Conservation (phyloP, 2,113 vertebrate species). For the Pholis gunnellus region DNA sequence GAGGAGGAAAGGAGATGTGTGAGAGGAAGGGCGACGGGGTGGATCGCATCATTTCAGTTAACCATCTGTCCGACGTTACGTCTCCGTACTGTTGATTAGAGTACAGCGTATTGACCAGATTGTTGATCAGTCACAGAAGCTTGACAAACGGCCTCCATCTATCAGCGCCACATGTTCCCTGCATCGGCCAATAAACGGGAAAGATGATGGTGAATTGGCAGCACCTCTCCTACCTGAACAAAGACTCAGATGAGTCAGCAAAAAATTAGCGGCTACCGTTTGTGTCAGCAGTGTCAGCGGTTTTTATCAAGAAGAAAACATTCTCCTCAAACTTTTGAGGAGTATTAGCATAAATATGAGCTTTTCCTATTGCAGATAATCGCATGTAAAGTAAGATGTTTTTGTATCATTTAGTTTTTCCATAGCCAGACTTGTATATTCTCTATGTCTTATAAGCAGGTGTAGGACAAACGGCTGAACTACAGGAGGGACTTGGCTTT, state of each 20-base stretch:
- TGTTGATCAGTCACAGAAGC: slow-evolving; percentile 40
- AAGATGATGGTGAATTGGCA: slow-evolving; percentile 14
- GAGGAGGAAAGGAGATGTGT: background rate
- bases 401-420: background rate
- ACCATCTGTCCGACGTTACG: slow-evolving; percentile 26
- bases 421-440: background rate
- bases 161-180: slow-evolving; percentile 16
- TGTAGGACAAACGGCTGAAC: background rate
- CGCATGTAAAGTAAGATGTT: background rate
- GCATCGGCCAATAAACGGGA: slow-evolving; percentile 27
- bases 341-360: background rate
- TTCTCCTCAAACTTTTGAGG: background rate
- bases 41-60: slow-evolving; percentile 15
- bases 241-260: slow-evolving; percentile 37
- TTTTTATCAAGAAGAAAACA: slow-evolving; percentile 1
- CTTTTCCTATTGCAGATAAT: no score
- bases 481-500: no score
- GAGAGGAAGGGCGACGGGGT: background rate
- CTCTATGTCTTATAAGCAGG: background rate
- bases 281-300: background rate
- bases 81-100: slow-evolving; percentile 35
- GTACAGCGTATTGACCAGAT: slow-evolving; percentile 43
- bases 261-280: background rate
- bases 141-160: slow-evolving; percentile 38
- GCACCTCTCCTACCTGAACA: slow-evolving; percentile 19